phyloP scores from a whole-genome alignment of 2,113 vertebrate genomes.

The Microtus ochrogaster region DNA sequence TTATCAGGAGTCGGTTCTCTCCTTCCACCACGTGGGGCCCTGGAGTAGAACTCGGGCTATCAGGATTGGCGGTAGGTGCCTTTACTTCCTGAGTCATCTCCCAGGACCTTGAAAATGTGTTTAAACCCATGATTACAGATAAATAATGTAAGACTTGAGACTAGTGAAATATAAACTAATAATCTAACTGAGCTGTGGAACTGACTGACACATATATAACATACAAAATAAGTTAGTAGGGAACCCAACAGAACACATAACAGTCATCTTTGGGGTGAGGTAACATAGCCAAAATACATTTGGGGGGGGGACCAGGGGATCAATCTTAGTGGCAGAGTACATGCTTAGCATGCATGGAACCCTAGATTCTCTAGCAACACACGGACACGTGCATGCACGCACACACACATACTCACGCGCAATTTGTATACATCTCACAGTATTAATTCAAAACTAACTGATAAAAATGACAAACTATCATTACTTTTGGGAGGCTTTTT shows the following conservation, averaged over 20 bases:
- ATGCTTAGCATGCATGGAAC: background rate
- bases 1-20: background rate
- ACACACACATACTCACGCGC: no score
- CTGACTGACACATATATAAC: slow-evolving; percentile 5
- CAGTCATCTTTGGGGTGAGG: background rate
- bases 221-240: slow-evolving; percentile 72
- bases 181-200: background rate
- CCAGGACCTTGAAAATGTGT: background rate
- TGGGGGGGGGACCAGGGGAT: no score
- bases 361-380: background rate
- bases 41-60: background rate
- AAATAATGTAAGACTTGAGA: background rate
- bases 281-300: background rate
- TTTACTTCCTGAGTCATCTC: background rate
- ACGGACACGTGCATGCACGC: background rate
- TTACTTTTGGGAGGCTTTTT: background rate
- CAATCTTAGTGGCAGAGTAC: background rate
- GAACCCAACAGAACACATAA: background rate
- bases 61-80: background rate
- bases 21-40: background rate
- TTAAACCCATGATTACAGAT: background rate
- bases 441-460: background rate
- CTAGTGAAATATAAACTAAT: background rate
- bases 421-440: slow-evolving; percentile 19
- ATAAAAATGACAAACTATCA: background rate